Evolutionary conservation across 53 echinoderm and acorn worm species (phyloP).

Genomic region (Crossaster papposus): DNA sequence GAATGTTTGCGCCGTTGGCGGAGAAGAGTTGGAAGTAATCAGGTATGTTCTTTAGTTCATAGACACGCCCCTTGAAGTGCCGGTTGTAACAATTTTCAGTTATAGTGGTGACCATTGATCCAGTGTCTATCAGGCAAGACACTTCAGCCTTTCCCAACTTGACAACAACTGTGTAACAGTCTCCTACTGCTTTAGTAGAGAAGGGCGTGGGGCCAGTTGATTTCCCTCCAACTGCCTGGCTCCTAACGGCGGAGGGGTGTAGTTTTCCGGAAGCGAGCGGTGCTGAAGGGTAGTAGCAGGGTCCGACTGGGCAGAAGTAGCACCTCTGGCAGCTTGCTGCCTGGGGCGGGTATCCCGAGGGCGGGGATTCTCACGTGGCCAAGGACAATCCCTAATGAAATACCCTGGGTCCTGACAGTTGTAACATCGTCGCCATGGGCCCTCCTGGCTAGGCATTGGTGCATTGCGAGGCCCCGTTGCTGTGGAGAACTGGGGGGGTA

Average conservation of each 20-base stretch:
- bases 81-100: not conserved
- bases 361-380: too few relatives aligned
- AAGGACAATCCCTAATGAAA: too few relatives aligned
- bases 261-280: not conserved
- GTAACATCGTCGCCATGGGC: too few relatives aligned
- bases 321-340: too few relatives aligned
- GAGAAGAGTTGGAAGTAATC: conserved; percentile 5
- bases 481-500: too few relatives aligned
- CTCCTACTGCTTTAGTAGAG: not conserved
- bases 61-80: not conserved
- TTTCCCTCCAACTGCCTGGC: conserved; percentile 32
- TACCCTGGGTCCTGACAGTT: too few relatives aligned
- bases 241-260: conserved; percentile 15
- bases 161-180: not conserved
- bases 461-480: too few relatives aligned
- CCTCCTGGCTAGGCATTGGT: too few relatives aligned
- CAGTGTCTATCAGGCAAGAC: conserved; percentile 20
- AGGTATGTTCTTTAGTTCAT: not conserved
- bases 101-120: conserved; percentile 35
- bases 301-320: too few relatives aligned
- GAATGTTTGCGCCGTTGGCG: conserved; percentile 9
- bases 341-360: too few relatives aligned
- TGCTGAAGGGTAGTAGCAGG: too few relatives aligned
- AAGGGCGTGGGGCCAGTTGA: not conserved
- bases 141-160: not conserved